These are phyloP conservation scores for Danio choprae DNA, from an alignment of 2,797 vertebrate genomes.

Conservation along the genomic window DNA sequence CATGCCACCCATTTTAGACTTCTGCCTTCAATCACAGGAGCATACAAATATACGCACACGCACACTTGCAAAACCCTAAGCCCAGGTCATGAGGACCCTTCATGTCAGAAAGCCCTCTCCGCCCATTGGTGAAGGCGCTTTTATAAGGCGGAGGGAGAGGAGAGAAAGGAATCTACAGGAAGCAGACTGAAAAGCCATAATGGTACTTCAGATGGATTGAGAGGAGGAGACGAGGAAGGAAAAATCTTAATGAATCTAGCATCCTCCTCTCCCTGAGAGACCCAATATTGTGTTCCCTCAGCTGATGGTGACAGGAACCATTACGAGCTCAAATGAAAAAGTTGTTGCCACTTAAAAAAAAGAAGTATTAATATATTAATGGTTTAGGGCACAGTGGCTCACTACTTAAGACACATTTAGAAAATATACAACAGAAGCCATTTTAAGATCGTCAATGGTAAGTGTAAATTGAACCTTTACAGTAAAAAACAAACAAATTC, in stretches of 20 bases:
- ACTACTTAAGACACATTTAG: not conserved
- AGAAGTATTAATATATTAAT: too few species aligned
- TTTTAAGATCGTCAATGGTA: too few species aligned
- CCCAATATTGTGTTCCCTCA: constrained; percentile 55
- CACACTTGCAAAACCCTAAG: constrained; percentile 38
- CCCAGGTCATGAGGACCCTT: constrained; percentile 69
- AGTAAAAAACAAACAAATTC: too few species aligned
- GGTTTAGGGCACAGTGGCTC: too few species aligned
- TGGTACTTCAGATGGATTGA: constrained; percentile 78
- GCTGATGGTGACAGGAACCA: constrained; percentile 8
- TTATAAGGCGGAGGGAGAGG: constrained; percentile 76
- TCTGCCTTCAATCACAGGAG: constrained; percentile 73
- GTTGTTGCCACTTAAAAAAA: not conserved
- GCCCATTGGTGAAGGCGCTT: constrained; percentile 71
- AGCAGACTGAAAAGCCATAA: constrained; percentile 84
- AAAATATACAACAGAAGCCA: not conserved
- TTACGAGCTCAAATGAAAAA: not conserved
- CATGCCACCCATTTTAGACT: constrained; percentile 80
- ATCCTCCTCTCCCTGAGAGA: constrained; percentile 75
- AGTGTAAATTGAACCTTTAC: too few species aligned
- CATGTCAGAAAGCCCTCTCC: constrained; percentile 64
- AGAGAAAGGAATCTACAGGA: constrained; percentile 79
- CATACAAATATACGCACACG: constrained; percentile 62
- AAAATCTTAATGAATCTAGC: constrained; percentile 82
- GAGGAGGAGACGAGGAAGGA: constrained; percentile 73